Conservation (phyloP, 2,797 vertebrate species). For the Cyclopterus lumpus region DNA sequence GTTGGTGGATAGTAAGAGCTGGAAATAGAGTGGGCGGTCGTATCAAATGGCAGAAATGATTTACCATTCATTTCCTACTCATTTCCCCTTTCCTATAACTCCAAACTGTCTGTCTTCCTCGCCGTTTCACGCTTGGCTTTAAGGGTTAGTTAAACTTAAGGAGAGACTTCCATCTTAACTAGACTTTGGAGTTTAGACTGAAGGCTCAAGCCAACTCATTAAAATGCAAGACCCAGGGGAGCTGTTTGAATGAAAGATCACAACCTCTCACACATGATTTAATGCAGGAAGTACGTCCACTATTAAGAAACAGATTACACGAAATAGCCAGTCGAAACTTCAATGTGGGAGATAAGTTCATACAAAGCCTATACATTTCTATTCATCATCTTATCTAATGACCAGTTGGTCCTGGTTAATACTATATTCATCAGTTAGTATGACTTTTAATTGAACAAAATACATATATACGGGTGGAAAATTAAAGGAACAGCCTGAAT, state of each 20-base stretch:
- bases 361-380: conserved; percentile 11
- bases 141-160: conserved; percentile 25
- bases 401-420: too few species aligned
- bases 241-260: conserved; percentile 56
- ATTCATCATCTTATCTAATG: conserved; percentile 13
- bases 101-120: too few species aligned
- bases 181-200: conserved; percentile 43
- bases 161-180: conserved; percentile 51
- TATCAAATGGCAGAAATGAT: neutral
- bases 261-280: conserved; percentile 57
- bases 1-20: neutral
- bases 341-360: conserved; percentile 16
- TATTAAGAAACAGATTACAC: conserved; percentile 56
- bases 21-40: neutral
- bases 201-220: conserved; percentile 62
- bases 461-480: neutral
- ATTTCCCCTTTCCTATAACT: neutral
- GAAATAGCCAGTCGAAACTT: conserved; percentile 45
- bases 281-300: conserved; percentile 49
- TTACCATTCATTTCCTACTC: neutral
- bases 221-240: conserved; percentile 61
- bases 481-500: neutral
- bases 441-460: neutral
- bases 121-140: too few species aligned
- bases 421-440: neutral